A percentile compares a stretch with the other conserved stretches of the same genome.
phyloP scores from a whole-genome alignment of 2,113 vertebrate genomes.

The Lepisosteus oculatus region DNA sequence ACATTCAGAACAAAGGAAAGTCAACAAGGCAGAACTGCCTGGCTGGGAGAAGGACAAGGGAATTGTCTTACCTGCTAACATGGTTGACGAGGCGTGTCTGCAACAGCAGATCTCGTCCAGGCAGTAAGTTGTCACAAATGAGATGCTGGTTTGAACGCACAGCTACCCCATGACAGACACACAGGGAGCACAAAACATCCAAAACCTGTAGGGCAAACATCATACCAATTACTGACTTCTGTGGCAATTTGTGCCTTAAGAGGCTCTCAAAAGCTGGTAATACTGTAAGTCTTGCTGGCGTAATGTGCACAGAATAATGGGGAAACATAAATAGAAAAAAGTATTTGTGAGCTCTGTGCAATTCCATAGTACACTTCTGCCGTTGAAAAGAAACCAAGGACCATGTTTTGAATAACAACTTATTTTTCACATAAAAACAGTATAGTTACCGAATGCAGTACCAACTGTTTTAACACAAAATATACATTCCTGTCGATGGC shows the following conservation, averaged over 20 bases:
- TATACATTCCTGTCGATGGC: no score
- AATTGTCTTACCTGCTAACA: constrained; percentile 80
- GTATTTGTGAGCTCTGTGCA: not conserved
- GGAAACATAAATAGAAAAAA: not conserved
- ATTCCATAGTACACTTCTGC: no score
- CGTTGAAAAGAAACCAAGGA: no score
- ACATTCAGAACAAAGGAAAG: no score
- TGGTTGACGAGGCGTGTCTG: constrained; percentile 92
- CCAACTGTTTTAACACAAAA: no score
- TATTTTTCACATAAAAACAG: no score
- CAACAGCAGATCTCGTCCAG: constrained; percentile 85
- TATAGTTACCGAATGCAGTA: no score
- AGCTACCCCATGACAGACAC: constrained; percentile 92
- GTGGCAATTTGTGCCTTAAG: no score
- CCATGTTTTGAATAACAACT: no score
- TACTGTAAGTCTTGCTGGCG: no score
- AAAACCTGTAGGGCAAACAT: constrained; percentile 68
- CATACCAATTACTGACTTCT: not conserved
- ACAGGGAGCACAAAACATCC: constrained; percentile 91
- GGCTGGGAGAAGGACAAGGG: not conserved
- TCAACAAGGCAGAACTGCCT: not conserved
- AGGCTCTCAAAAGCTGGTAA: no score
- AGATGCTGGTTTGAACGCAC: constrained; percentile 93
- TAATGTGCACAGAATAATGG: no score
- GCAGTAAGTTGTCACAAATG: constrained; percentile 94